Conservation (phyloP, 37 sponge, comb jelly and placozoan genomes). For the Beroe forskalii region DNA sequence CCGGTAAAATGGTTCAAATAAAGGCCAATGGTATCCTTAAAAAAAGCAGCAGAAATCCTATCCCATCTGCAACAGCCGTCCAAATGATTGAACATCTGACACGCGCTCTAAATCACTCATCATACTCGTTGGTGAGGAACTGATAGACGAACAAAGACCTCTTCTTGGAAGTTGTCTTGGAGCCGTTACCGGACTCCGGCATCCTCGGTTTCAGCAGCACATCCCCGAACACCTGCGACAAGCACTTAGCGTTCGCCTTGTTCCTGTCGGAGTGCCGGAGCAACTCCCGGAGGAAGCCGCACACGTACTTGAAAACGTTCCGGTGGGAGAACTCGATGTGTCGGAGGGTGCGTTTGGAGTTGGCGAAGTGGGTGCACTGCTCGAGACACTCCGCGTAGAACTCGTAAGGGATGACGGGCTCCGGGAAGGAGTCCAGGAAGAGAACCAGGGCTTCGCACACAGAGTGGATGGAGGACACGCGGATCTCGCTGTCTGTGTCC, state of each 20-base stretch:
- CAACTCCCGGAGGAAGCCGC: conserved; percentile 33
- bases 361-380: conserved; percentile 53
- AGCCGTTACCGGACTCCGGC: conserved; percentile 1
- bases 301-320: conserved; percentile 48
- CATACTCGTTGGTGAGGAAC: conserved; percentile 38
- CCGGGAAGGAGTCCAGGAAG: conserved; percentile 61
- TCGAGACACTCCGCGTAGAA: conserved; percentile 26
- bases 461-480: conserved; percentile 49
- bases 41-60: too few species aligned
- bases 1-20: too few species aligned
- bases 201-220: conserved; percentile 33
- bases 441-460: conserved; percentile 11
- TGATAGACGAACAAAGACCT: conserved; percentile 38
- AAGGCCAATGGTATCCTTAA: too few species aligned
- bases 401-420: conserved; percentile 62
- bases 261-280: neutral
- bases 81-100: too few species aligned
- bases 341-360: conserved; percentile 23
- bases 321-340: conserved; percentile 52
- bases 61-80: too few species aligned
- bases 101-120: neutral
- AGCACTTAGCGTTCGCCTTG: neutral
- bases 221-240: conserved; percentile 57
- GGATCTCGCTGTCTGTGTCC: conserved; percentile 29
- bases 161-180: conserved; percentile 39